Percentiles rank a stretch among this genome's conserved stretches.
Conservation (phyloP, 1,140 invertebrate species). For the Dinothrombium tinctorium region DNA sequence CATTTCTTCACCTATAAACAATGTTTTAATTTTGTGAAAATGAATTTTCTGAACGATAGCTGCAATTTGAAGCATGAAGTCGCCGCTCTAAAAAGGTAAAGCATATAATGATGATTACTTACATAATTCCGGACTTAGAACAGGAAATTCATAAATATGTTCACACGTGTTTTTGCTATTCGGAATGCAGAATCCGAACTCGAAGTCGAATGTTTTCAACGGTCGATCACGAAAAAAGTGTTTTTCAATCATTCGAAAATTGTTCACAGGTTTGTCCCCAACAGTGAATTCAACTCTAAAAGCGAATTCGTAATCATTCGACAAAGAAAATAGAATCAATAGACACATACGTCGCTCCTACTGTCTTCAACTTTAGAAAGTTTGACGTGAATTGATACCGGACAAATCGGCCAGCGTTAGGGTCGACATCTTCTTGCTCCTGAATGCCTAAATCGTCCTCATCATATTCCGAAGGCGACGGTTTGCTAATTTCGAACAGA, state of each 20-base stretch:
- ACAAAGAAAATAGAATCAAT: constrained; percentile 19
- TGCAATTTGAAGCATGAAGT: too few relatives aligned
- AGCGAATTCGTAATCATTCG: too few relatives aligned
- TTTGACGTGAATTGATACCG: constrained; percentile 86
- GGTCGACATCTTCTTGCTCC: constrained; percentile 36
- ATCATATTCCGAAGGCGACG: too few relatives aligned
- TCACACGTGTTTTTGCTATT: constrained; percentile 92
- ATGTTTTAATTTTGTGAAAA: too few relatives aligned
- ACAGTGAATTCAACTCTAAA: constrained; percentile 94
- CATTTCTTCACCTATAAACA: constrained; percentile 74
- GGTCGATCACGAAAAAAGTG: constrained; percentile 84
- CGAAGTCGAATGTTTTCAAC: constrained; percentile 97
- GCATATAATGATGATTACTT: too few relatives aligned
- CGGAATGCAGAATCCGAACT: constrained; percentile 97
- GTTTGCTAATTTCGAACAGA: constrained; percentile 92
- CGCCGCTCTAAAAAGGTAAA: too few relatives aligned
- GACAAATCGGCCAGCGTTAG: constrained; percentile 81
- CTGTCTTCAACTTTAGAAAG: constrained; percentile 81
- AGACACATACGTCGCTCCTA: constrained; percentile 67
- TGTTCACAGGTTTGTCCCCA: constrained; percentile 65
- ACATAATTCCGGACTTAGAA: constrained; percentile 60
- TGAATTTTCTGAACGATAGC: too few relatives aligned
- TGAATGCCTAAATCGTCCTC: constrained; percentile 15
- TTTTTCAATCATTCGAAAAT: constrained; percentile 94
- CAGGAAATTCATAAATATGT: constrained; percentile 96